Percentiles rank a stretch among this genome's conserved stretches.
phyloP scores from a whole-genome alignment of 2,797 vertebrate genomes.

The Diceros bicornis region DNA sequence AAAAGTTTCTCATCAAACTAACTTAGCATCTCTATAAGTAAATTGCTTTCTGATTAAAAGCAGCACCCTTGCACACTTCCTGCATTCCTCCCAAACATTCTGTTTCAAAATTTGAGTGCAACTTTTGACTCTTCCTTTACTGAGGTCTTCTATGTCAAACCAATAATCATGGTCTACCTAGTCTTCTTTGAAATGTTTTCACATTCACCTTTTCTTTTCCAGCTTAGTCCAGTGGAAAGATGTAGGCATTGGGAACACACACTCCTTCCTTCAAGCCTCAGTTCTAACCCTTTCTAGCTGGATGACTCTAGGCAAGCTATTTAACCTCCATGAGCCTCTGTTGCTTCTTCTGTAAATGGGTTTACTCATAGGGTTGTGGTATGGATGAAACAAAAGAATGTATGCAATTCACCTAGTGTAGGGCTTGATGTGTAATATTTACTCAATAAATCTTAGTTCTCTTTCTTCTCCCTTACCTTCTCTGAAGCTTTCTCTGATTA shows the following conservation, averaged over 20 bases:
- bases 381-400: not conserved
- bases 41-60: constrained; percentile 17
- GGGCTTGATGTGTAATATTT: not conserved
- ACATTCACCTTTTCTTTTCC: not conserved
- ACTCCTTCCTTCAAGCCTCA: not conserved
- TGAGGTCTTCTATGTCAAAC: not conserved
- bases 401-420: not conserved
- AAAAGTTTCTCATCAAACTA: not conserved
- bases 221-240: not conserved
- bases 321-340: not conserved
- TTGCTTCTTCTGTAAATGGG: not conserved
- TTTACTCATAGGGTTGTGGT: not conserved
- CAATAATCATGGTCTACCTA: not conserved
- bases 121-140: not conserved
- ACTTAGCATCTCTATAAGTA: not conserved
- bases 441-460: not conserved
- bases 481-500: constrained; percentile 33
- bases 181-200: constrained; percentile 5
- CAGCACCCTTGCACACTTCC: not conserved
- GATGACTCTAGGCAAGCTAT: not conserved
- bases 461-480: not conserved
- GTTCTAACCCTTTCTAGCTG: not conserved
- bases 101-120: constrained; percentile 13
- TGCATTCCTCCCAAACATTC: not conserved
- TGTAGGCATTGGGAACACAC: not conserved